Conservation (phyloP, 2,113 vertebrate species). For the Trinectes maculatus region DNA sequence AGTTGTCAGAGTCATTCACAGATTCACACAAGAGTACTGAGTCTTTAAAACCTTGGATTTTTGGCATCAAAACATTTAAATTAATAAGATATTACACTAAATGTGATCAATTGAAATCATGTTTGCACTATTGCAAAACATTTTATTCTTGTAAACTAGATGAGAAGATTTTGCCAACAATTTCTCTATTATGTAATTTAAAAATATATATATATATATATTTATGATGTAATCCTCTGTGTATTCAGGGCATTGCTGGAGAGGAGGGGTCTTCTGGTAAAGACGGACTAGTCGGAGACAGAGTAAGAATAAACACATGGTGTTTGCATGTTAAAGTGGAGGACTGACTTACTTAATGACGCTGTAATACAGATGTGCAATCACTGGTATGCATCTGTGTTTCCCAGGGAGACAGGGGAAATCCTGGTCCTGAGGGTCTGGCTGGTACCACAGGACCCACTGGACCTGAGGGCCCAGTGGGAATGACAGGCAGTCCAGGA, state of each 20-base stretch:
- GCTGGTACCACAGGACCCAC: constrained; percentile 87
- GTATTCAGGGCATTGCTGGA: constrained; percentile 87
- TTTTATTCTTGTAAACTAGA: too few relatives aligned
- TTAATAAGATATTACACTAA: too few relatives aligned
- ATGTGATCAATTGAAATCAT: too few relatives aligned
- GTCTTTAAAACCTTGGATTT: too few relatives aligned
- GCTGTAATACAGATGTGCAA: not conserved
- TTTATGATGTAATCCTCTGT: constrained; percentile 21
- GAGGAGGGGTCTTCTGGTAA: constrained; percentile 90
- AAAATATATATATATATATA: not conserved
- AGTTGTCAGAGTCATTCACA: too few relatives aligned
- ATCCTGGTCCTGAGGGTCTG: constrained; percentile 89
- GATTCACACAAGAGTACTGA: too few relatives aligned
- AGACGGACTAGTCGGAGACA: constrained; percentile 90
- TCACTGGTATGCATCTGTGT: not conserved
- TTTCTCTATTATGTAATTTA: not conserved
- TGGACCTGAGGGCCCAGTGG: constrained; percentile 91
- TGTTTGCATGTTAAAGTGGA: not conserved
- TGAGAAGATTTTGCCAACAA: too few relatives aligned
- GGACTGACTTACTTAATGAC: not conserved
- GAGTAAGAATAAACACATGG: constrained; percentile 81
- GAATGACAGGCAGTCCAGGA: constrained; percentile 89
- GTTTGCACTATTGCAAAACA: too few relatives aligned
- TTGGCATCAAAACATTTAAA: too few relatives aligned
- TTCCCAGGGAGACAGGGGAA: constrained; percentile 91